Conservation (phyloP, 2,113 vertebrate species). For the Montifringilla adamsi region DNA sequence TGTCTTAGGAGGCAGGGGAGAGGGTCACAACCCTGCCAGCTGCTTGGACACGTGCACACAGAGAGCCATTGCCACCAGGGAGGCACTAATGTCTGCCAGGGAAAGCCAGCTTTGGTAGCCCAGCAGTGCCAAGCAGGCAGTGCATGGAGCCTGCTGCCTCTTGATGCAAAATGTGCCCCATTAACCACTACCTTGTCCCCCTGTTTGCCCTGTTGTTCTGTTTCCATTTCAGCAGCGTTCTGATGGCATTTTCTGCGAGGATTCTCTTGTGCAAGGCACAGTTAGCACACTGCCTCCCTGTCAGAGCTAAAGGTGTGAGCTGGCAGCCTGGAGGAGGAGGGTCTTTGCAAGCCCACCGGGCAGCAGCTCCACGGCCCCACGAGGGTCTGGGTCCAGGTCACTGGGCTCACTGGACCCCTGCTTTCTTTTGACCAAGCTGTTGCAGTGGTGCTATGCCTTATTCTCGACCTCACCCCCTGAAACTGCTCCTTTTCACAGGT, state of each 20-base stretch:
- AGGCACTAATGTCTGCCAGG: background rate
- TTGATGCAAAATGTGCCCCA: background rate
- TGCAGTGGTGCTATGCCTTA: background rate
- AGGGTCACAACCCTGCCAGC: background rate
- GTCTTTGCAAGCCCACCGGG: background rate
- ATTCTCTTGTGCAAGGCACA: background rate
- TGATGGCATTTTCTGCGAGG: background rate
- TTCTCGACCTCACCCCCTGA: background rate
- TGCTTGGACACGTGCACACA: background rate
- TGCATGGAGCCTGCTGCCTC: background rate
- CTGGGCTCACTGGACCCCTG: background rate
- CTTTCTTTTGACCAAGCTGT: background rate
- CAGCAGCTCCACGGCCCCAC: background rate
- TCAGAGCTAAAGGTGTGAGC: background rate
- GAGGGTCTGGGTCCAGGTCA: background rate
- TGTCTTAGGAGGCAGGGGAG: background rate
- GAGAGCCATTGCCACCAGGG: fast-evolving
- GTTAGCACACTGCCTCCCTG: background rate
- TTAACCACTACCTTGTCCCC: background rate
- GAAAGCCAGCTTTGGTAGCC: background rate
- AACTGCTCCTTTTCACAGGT: background rate
- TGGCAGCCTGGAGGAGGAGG: background rate
- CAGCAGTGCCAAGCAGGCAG: background rate
- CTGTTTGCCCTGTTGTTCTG: background rate
- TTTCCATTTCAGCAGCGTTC: background rate